Base-by-base conservation (phyloP, 2,888 invertebrate genomes). In the Lagria hirta region DNA sequence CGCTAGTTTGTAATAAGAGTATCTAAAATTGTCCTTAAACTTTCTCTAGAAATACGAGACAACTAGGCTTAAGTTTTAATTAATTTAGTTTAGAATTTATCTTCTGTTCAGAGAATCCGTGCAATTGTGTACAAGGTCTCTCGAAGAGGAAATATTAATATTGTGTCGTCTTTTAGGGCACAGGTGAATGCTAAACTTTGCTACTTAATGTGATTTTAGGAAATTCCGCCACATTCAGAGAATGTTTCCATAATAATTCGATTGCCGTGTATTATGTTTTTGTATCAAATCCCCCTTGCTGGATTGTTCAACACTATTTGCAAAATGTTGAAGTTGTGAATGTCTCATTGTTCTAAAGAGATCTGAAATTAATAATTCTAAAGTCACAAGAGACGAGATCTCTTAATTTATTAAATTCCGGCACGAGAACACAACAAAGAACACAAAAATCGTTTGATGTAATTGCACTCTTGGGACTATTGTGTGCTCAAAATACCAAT, bases 1-100 rank as follows among this genome's bases (percentile, higher is more conserved):
- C 16, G 34, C 34, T 34, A 42, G 42, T n/a, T n/a, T n/a, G n/a
- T 22, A 29, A 30, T 32, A 24, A 37, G 32, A 43, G 37, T 36
- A 28, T 42, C 42, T 42, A 27, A 42, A 43, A 44, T 37, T 44
- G 43, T 44, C 43, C 37, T 37, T 22, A 29, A 37, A 44, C 23
- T 44, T 44, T 28, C 33, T 8, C 30, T 35, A 36, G 43, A 43
- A 43, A 43, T 35, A 35, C 41, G 36, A 46, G 30, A 46, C 46
- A 45, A 45, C 40, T 35, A 46, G 41, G 46, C 46, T 46, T 46
- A 46, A 46, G 46, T 46, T 46, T 46, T 46, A 46, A 46, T 46
- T 46, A 46, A 46, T 46, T 46, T 46, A 46, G 35, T 46, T 26
- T 15, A 18, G 42, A 42, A 42, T 42, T 42, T 42, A 42, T 42